These are phyloP conservation scores for Spisula solida DNA, from an alignment of 2,888 invertebrate species.

Conservation along the genomic window DNA sequence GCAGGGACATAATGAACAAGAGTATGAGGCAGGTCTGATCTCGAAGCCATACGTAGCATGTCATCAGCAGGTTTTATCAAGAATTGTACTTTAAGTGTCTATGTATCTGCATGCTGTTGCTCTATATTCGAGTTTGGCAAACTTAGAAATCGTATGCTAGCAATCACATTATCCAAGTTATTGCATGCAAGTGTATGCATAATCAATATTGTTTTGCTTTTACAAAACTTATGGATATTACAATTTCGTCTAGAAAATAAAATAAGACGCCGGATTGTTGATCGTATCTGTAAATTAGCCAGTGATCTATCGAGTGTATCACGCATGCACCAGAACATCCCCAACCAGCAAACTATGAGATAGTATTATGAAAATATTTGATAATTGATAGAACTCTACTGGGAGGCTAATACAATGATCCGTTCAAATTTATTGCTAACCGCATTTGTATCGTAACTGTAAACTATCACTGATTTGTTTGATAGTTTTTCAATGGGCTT, in stretches of 20 bases:
- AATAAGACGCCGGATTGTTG: slow-evolving; percentile 8
- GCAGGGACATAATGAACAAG: no score
- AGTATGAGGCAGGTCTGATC: no score
- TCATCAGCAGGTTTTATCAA: no score
- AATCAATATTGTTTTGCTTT: slow-evolving; percentile 16
- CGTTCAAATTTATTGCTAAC: no score
- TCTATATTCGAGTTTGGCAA: not conserved
- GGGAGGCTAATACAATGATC: no score
- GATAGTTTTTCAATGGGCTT: no score
- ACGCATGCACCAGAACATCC: not conserved
- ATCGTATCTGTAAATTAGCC: not conserved
- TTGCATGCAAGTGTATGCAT: not conserved
- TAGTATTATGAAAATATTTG: not conserved
- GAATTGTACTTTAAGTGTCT: not conserved
- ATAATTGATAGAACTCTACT: not conserved
- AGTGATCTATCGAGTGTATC: not conserved
- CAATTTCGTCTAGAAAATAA: slow-evolving; percentile 12
- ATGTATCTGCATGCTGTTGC: not conserved
- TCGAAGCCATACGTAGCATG: no score
- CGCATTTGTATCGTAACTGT: no score
- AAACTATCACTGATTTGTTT: no score
- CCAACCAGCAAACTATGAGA: not conserved
- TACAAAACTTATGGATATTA: not conserved
- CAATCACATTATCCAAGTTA: not conserved
- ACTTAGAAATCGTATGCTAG: slow-evolving; percentile 1